phyloP scores from a whole-genome alignment of 2,888 invertebrate species.

The Drosophila rubida region DNA sequence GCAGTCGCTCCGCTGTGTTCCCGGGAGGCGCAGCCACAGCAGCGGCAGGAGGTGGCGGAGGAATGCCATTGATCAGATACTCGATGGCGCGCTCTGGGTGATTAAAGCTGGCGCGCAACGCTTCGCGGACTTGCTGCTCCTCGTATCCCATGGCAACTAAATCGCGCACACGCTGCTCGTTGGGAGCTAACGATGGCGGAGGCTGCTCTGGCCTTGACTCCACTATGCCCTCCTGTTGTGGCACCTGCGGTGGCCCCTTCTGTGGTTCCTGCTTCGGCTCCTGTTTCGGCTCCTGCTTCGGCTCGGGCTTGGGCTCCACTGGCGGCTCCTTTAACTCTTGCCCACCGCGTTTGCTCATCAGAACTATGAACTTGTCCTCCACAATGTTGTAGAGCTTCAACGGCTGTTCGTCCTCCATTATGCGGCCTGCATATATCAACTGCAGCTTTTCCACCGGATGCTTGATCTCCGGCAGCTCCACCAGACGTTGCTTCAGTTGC shows the following conservation, averaged over 20 bases:
- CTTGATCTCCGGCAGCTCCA: slow-evolving; percentile 57
- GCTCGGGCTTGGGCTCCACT: slow-evolving; percentile 1
- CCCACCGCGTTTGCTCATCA: slow-evolving; percentile 89
- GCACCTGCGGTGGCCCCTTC: no score
- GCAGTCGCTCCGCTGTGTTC: slow-evolving; percentile 18
- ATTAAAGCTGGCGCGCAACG: slow-evolving; percentile 96
- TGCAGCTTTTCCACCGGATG: slow-evolving; percentile 93
- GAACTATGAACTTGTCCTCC: slow-evolving; percentile 97
- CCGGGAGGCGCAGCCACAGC: background rate
- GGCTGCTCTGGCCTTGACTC: background rate
- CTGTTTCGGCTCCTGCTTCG: no score
- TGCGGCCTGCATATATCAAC: slow-evolving; percentile 97
- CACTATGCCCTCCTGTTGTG: background rate
- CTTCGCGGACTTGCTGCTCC: slow-evolving; percentile 91
- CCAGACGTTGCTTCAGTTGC: slow-evolving; percentile 89
- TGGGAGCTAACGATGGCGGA: slow-evolving; percentile 44
- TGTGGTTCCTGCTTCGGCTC: no score
- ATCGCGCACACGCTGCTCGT: slow-evolving; percentile 66
- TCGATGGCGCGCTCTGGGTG: slow-evolving; percentile 99
- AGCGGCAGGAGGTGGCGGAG: slow-evolving; percentile 72
- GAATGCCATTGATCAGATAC: slow-evolving; percentile 96
- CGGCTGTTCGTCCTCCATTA: slow-evolving; percentile 93
- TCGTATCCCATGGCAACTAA: slow-evolving; percentile 93
- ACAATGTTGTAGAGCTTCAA: slow-evolving; percentile 95
- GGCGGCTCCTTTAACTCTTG: no score